These are phyloP conservation scores for Conus ventricosus DNA, from an alignment of 1,140 invertebrate genomes.

Conservation along the genomic window DNA sequence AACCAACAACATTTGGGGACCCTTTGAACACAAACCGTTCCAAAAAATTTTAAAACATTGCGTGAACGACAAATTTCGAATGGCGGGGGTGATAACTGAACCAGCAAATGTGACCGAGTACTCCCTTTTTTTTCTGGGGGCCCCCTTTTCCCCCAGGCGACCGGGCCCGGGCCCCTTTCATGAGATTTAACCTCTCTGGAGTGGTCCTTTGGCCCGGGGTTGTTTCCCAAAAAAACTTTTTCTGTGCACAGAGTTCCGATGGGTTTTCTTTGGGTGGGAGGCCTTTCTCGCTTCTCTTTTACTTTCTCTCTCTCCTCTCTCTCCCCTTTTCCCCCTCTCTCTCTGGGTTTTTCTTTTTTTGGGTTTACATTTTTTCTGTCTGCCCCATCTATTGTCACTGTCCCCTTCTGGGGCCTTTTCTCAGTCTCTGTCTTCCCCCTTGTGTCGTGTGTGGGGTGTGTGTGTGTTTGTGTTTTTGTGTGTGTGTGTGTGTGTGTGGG, in stretches of 20 bases:
- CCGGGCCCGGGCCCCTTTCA: conserved; percentile 10
- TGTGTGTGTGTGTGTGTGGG: too few species aligned
- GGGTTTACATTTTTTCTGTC: background rate
- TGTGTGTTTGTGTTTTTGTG: too few species aligned
- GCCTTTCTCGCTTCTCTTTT: background rate
- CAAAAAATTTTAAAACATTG: background rate
- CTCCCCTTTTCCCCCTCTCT: too few species aligned
- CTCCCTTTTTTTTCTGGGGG: conserved; percentile 38
- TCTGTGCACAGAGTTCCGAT: conserved; percentile 31
- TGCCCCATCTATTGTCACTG: too few species aligned
- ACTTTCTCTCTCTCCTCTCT: too few species aligned
- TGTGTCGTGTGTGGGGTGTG: too few species aligned
- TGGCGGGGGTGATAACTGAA: conserved; percentile 33
- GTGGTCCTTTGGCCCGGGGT: conserved; percentile 14
- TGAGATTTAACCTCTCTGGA: conserved; percentile 25
- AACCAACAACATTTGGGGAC: background rate
- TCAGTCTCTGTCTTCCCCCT: background rate
- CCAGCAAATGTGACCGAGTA: conserved; percentile 37
- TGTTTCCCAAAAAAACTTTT: conserved; percentile 23
- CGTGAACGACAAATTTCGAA: background rate
- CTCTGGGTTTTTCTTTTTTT: background rate
- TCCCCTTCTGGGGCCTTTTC: background rate
- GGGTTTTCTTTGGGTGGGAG: too few species aligned
- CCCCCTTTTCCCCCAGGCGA: background rate
- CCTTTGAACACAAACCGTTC: too few species aligned